Evolutionary conservation across 1,140 invertebrate species (phyloP), one percentile per base, ranked within the genome.

Genomic region (Pomphorhynchus laevis): DNA sequence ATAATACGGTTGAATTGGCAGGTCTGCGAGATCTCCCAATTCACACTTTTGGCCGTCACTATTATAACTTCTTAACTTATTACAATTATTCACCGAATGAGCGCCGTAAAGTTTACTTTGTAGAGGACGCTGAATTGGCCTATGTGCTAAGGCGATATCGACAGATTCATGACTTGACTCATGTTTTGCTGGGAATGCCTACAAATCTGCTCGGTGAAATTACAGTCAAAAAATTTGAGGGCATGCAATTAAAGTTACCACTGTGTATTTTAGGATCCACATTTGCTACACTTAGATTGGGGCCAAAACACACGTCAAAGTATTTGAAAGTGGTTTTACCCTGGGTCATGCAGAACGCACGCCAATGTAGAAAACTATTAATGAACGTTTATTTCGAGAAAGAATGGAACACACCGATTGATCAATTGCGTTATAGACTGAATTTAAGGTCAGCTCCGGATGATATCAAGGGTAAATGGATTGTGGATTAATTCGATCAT

Each of bases 101-200:
- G 24, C 64, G 86, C 47, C 56, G 69, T 44, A 62, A 68, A 23
- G 80, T 93, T 1, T 69, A 72, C 48, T 95, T 89, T 59, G 65
- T 95, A 21, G 68, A 79, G 49, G 73, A 95, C 57, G 56, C 69
- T 4, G 69, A 86, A 44, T 56, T 86, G 38, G 75, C 77, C 16
- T 95, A 91, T 61, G 69, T 91, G 3, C 84, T 93, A 71, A 75
- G 82, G 57, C 62, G 86, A 32, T 93, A 93, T 54, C 67, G 86
- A 46, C 80, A 95, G 61, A 69, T 72, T 14, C 86, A 95, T 55
- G 86, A 95, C 61, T 63, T 95, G 38, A 67, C 77, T 44, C 84
- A 95, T 57, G 69, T 79, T 0, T 55, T 75, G 5, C 62, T 89
- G 22, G 66, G 68, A 40, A 84, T 86, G 74, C 77, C 74, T 12